A percentile compares a stretch with the other conserved stretches of the same genome.
These are phyloP conservation scores for Megalurothrips usitatus DNA, from an alignment of 2,888 invertebrate species.

Conservation along the genomic window DNA sequence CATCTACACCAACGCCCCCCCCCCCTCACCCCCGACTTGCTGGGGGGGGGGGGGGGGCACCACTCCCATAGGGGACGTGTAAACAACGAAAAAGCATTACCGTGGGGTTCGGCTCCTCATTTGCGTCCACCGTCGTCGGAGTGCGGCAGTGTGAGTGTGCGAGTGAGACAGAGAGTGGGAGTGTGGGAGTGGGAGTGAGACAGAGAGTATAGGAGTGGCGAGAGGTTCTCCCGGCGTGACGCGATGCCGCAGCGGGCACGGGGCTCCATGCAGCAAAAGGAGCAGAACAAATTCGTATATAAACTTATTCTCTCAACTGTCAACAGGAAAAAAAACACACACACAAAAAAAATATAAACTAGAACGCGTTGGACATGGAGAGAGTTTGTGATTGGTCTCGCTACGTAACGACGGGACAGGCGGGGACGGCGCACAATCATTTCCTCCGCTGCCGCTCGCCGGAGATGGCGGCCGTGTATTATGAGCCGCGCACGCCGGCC, in stretches of 20 bases:
- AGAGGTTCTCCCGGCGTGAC: too few species aligned
- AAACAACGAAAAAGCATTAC: slow-evolving; percentile 25
- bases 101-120: not conserved
- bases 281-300: too few species aligned
- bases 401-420: not conserved
- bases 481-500: not conserved
- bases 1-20: not conserved
- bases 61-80: slow-evolving; percentile 9
- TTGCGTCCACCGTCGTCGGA: not conserved
- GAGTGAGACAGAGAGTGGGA: too few species aligned
- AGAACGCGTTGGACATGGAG: too few species aligned
- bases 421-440: not conserved
- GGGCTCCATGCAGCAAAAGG: too few species aligned
- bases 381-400: not conserved
- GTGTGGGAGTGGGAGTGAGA: not conserved
- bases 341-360: too few species aligned
- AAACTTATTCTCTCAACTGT: too few species aligned
- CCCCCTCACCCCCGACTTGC: not conserved
- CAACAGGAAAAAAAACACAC: too few species aligned
- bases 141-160: not conserved
- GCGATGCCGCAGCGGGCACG: too few species aligned
- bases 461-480: slow-evolving; percentile 3
- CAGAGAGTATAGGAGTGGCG: too few species aligned
- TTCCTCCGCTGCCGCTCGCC: not conserved
- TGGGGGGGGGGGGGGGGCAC: not conserved